Evolutionary conservation across 1,140 invertebrate genomes (phyloP).

Genomic region (Coboldia fuscipes): DNA sequence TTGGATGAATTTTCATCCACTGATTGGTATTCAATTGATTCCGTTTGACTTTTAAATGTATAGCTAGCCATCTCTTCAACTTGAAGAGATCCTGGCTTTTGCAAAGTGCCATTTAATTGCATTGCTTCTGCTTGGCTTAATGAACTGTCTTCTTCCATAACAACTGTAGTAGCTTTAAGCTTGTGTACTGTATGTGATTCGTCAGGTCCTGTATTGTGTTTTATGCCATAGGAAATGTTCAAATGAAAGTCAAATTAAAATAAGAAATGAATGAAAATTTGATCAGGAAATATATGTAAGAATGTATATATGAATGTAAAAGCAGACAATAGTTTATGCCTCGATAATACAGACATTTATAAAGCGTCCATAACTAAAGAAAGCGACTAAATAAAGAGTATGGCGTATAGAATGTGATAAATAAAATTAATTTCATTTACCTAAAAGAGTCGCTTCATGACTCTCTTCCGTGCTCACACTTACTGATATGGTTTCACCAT

Average conservation of each 20-base stretch:
- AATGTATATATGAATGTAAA: background rate
- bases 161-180: conserved; percentile 33
- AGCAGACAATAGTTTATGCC: background rate
- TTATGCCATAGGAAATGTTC: background rate
- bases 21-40: conserved; percentile 3
- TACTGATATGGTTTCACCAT: conserved; percentile 3
- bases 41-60: conserved; percentile 23
- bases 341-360: background rate
- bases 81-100: conserved; percentile 23
- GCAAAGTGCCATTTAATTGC: too few relatives aligned
- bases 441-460: conserved; percentile 2
- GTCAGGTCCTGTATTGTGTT: conserved; percentile 29
- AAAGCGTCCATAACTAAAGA: background rate
- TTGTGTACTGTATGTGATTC: conserved; percentile 39
- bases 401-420: background rate
- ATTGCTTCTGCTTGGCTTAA: conserved; percentile 12
- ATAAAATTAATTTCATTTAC: conserved; percentile 1
- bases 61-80: conserved; percentile 38
- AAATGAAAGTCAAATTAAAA: background rate
- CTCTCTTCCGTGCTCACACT: conserved; percentile 4
- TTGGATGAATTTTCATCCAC: background rate
- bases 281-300: background rate
- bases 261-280: background rate
- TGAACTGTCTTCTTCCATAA: conserved; percentile 26
- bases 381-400: background rate